Evolutionary conservation across 1,140 invertebrate species (phyloP).

Genomic region (Habropoda laboriosa): DNA sequence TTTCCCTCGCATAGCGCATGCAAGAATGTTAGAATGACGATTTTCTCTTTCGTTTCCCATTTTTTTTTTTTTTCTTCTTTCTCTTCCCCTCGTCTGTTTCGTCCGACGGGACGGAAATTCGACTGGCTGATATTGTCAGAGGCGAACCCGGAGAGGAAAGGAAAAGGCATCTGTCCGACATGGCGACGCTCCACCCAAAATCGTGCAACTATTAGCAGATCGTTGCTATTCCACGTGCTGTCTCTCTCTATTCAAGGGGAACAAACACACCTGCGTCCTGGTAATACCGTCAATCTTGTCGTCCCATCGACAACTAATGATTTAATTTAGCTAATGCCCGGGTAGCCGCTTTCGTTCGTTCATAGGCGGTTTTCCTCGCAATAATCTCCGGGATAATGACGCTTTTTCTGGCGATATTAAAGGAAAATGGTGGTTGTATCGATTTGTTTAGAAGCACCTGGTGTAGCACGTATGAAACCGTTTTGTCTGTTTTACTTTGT

Average conservation of each 20-base stretch:
- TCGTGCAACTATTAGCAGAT: conserved; percentile 48
- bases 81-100: not conserved
- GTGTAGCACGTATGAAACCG: too few species aligned
- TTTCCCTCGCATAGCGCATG: not conserved
- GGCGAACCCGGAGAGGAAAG: too few species aligned
- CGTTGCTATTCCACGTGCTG: conserved; percentile 4
- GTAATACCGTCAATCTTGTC: not conserved
- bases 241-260: not conserved
- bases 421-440: too few species aligned
- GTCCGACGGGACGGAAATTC: conserved; percentile 13
- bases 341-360: not conserved
- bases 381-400: not conserved
- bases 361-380: not conserved
- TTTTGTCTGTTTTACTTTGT: too few species aligned
- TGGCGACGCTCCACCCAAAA: conserved; percentile 33
- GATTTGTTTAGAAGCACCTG: too few species aligned
- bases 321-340: conserved; percentile 20
- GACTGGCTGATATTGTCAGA: conserved; percentile 54
- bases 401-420: not conserved
- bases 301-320: conserved; percentile 2
- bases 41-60: not conserved
- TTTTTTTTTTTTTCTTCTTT: not conserved
- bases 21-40: not conserved
- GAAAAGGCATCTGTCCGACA: conserved; percentile 48
- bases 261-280: conserved; percentile 1